Evolutionary conservation across 2,888 invertebrate genomes (phyloP).

Genomic region (Pemphredon lugubris): DNA sequence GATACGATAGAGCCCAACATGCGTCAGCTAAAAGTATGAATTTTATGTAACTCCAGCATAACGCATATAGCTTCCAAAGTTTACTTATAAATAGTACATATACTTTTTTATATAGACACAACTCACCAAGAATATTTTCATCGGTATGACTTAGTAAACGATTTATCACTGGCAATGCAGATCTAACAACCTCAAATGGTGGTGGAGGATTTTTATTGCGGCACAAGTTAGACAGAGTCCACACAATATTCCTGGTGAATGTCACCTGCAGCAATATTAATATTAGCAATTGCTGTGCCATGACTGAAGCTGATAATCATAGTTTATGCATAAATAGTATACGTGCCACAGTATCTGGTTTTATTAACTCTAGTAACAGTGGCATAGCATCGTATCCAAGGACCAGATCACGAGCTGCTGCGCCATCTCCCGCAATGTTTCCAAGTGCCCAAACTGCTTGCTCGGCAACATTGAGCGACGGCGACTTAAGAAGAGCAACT

Average conservation of each 20-base stretch:
- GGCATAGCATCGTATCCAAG: conserved; percentile 88
- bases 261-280: conserved; percentile 76
- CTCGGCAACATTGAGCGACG: conserved; percentile 88
- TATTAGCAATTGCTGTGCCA: conserved; percentile 12
- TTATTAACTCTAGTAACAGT: conserved; percentile 86
- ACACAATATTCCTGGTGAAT: conserved; percentile 92
- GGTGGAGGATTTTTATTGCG: conserved; percentile 97
- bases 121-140: conserved; percentile 88
- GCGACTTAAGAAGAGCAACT: conserved; percentile 87
- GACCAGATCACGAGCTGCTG: conserved; percentile 90
- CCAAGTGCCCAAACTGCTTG: conserved; percentile 99
- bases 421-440: conserved; percentile 97
- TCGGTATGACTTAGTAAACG: conserved; percentile 88
- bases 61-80: neutral
- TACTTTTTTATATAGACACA: conserved; percentile 20
- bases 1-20: conserved; percentile 97
- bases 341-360: conserved; percentile 83
- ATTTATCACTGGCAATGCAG: conserved; percentile 89
- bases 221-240: conserved; percentile 97
- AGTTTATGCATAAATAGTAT: neutral
- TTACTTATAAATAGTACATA: too few relatives aligned
- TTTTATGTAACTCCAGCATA: neutral
- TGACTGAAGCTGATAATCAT: neutral
- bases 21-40: conserved; percentile 86
- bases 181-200: conserved; percentile 88